Percentiles rank a stretch among this genome's conserved stretches.
Evolutionary conservation across 1,140 invertebrate species (phyloP).

Genomic region (Papilio dardanus): DNA sequence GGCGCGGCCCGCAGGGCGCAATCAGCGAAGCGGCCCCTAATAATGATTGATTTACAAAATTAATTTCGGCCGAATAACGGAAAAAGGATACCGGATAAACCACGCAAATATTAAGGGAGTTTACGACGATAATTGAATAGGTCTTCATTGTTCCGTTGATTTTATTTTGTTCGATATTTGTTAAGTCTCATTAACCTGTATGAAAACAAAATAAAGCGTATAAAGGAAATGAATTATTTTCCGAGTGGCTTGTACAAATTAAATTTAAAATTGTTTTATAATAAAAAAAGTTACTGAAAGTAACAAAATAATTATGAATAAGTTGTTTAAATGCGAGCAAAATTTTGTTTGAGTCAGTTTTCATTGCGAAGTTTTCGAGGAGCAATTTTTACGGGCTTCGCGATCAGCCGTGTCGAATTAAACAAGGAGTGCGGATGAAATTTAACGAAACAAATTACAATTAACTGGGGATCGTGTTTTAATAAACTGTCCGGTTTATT

Average conservation of each 20-base stretch:
- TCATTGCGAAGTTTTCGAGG: constrained; percentile 22
- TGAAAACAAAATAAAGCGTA: not conserved
- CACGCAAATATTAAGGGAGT: constrained; percentile 27
- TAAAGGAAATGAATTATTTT: not conserved
- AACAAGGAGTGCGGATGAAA: constrained; percentile 20
- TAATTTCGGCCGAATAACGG: constrained; percentile 34
- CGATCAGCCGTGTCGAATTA: constrained; percentile 1
- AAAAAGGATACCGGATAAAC: constrained; percentile 36
- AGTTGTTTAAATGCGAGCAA: not conserved
- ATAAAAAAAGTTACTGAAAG: not conserved
- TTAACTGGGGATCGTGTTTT: constrained; percentile 8
- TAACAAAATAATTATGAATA: not conserved
- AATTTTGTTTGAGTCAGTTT: constrained; percentile 1
- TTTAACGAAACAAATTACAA: constrained; percentile 25
- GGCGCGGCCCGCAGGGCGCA: constrained; percentile 25
- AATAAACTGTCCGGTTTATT: not conserved
- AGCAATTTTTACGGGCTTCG: constrained; percentile 10
- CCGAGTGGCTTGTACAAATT: no score
- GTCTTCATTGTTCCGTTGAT: constrained; percentile 18
- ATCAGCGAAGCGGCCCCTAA: constrained; percentile 31
- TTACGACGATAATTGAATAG: constrained; percentile 27
- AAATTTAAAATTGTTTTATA: no score
- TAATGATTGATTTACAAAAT: constrained; percentile 38
- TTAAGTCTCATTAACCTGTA: not conserved
- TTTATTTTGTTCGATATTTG: constrained; percentile 22